Percentiles rank a stretch among this genome's conserved stretches.
phyloP scores from a whole-genome alignment of 2,797 vertebrate genomes.

The Phrynocephalus vlangalii region DNA sequence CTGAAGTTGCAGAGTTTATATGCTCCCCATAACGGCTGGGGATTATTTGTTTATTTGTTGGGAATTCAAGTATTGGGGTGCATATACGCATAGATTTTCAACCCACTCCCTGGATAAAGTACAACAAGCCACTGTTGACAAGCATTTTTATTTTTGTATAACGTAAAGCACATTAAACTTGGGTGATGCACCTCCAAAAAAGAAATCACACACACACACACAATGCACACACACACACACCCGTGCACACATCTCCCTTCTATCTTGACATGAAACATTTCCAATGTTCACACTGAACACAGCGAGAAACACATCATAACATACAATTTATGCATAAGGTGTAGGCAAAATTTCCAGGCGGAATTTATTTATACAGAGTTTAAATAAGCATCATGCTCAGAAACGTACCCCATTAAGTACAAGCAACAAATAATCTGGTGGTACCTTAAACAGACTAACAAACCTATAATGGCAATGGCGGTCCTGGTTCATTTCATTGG shows the following conservation, averaged over 20 bases:
- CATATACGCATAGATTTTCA: neutral
- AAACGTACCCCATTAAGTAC: conserved; percentile 52
- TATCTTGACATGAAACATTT: conserved; percentile 68
- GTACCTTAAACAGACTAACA: neutral
- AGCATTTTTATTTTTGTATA: conserved; percentile 83
- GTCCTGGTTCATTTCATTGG: neutral
- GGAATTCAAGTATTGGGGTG: neutral
- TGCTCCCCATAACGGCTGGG: neutral
- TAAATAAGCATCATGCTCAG: conserved; percentile 80
- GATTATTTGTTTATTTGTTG: neutral
- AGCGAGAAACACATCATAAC: conserved; percentile 74
- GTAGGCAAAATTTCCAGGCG: conserved; percentile 68
- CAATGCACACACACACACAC: conserved; percentile 14
- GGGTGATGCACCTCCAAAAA: conserved; percentile 73
- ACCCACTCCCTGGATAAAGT: conserved; percentile 41
- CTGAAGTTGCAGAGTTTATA: no score
- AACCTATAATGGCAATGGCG: neutral
- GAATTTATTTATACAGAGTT: conserved; percentile 68
- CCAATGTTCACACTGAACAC: conserved; percentile 73
- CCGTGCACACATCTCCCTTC: conserved; percentile 48
- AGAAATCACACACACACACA: conserved; percentile 68
- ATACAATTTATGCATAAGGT: conserved; percentile 69
- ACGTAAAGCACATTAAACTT: conserved; percentile 79
- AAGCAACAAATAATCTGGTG: neutral
- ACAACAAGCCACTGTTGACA: conserved; percentile 71